Base-by-base conservation (phyloP, 2,888 invertebrate genomes). In the Xestia ashworthii region DNA sequence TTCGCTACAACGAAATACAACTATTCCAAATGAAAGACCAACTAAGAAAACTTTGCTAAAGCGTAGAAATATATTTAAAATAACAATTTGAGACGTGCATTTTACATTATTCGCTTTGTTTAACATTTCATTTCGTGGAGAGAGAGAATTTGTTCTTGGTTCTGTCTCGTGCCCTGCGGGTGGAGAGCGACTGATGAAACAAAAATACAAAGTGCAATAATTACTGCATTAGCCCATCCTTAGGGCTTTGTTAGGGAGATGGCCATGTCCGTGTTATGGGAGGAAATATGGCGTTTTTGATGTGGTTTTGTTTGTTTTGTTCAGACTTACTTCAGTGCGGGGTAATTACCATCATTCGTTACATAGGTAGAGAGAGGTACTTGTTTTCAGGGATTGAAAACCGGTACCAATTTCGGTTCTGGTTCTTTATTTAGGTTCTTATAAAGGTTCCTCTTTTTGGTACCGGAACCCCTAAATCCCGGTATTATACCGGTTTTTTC, bases 181-280 rank as follows among this genome's bases (percentile, higher is more conserved):
- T 32, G 5, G 19, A 14, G 14, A 19, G 19, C n/a, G 44, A 65
- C 41, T 66, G 77, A 81, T 74, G 72, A 60, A 73, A 82, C 78
- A 75, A 86, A 84, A 86, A 86, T 85, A 84, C 64, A 67, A 19
- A 72, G 74, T 82, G 83, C 72, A 85, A 72, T 78, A 78, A 84
- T 86, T 78, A 73, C 86, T 82, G 75, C 86, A 73, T 84, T 86
- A 85, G 44, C 8, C 25, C 38, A 53, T 73, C 85, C 72, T 74
- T 73, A 25, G 55, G 76, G 75, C 71, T 55, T 55, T 58, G 66
- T 82, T 50, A 44, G 72, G 83, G 80, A 32, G 67, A 32, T 48
- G 53, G 32, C 12, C 67, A 19, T 14, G 32, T 14, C 25, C 46
- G 22, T 41, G 19, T 55, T 41, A 73, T 53, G 58, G 16, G 14